Evolutionary conservation across 2,797 vertebrate genomes (phyloP).

Genomic region (Gouania willdenowi): DNA sequence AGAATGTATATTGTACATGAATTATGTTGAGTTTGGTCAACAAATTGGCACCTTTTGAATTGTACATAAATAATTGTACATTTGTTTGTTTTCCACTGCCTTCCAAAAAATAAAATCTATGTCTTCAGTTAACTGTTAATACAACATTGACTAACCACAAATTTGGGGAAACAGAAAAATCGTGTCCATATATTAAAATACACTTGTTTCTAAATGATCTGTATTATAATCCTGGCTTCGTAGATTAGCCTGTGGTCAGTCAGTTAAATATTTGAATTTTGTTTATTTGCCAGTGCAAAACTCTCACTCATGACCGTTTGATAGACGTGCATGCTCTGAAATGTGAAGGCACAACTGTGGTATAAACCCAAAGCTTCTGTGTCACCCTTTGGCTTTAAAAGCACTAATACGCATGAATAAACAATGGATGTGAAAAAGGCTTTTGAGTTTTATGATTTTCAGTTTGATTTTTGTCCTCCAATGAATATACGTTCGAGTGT

Average conservation of each 20-base stretch:
- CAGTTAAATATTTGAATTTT: not conserved
- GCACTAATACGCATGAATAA: constrained; percentile 38
- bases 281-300: not conserved
- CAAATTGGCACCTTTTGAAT: constrained; percentile 31
- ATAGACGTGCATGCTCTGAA: too few relatives aligned
- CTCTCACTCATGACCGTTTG: too few relatives aligned
- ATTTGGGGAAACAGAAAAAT: constrained; percentile 6
- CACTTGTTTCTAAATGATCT: too few relatives aligned
- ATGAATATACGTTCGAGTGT: too few relatives aligned
- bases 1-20: constrained; percentile 47
- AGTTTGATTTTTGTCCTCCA: constrained; percentile 29
- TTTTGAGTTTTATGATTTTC: constrained; percentile 26
- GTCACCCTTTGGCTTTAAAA: constrained; percentile 31
- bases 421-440: constrained; percentile 13
- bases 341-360: too few relatives aligned
- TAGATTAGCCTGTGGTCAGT: constrained; percentile 6
- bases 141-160: constrained; percentile 20
- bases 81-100: constrained; percentile 5
- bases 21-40: constrained; percentile 52
- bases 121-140: too few relatives aligned
- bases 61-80: constrained; percentile 30
- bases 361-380: not conserved
- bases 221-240: constrained; percentile 23
- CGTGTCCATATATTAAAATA: too few relatives aligned
- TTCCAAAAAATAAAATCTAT: too few relatives aligned